Evolutionary conservation across 2,797 vertebrate genomes (phyloP), one percentile per base, ranked within the genome.

Genomic region (Orestias chungarensis): DNA sequence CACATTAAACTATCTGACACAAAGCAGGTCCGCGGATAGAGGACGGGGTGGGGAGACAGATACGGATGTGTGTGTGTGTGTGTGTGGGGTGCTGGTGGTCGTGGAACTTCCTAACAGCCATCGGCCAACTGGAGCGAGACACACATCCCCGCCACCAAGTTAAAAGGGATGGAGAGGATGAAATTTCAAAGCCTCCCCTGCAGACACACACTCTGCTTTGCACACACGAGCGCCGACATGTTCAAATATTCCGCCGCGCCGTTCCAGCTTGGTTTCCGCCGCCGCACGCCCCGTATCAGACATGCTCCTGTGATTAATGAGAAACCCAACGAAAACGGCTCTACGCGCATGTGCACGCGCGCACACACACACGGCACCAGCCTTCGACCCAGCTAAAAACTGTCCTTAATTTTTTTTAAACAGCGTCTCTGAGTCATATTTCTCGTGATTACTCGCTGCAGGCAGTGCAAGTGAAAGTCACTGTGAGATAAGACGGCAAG

Each of bases 161-260:
- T 91, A 89, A 92, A 93, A 93, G 88, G 80, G 80, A 88, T 84
- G 80, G 86, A 89, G 86, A 84, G 88, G 89, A 89, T 88, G 91
- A 87, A 85, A 90, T 92, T 92, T 91, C 90, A 92, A 91, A 92
- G 92, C 87, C 90, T 91, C 83, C 87, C 88, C 91, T 92, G 91
- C 90, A 93, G 89, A 90, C 87, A 90, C 86, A 83, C 86, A 81
- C 85, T 88, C 85, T 71, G 82, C 88, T 86, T 80, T 80, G 87
- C 89, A 90, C 87, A 86, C 85, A 90, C 87, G 84, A 87, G 83
- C 83, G 69, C 85, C 42, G 86, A 88, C 85, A 92, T 86, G 86
- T 89, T 93, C 87, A 89, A 90, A 91, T 88, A 90, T 89, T 88
- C 89, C 59, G 71, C 82, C 83, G 75, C 14, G 73, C 50, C 76